A percentile compares a stretch with the other conserved stretches of the same genome.
These are phyloP conservation scores for Hozukius guyotensis DNA, from an alignment of 2,797 vertebrate genomes.

Conservation along the genomic window DNA sequence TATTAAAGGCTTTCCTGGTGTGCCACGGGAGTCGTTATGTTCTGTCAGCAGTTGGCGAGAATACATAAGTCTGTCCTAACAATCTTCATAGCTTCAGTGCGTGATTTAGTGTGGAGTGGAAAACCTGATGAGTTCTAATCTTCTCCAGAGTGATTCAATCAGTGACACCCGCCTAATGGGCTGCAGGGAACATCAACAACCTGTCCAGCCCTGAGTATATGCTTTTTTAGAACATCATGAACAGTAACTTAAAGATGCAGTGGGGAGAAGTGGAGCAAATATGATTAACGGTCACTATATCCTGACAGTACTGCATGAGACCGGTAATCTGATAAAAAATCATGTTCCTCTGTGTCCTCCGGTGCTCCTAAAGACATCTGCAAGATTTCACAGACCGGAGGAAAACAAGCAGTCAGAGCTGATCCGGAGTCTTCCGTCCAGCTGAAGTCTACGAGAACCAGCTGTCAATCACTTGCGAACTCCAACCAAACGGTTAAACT, in stretches of 20 bases:
- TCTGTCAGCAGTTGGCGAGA: background rate
- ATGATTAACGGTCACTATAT: too few species aligned
- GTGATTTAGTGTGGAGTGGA: background rate
- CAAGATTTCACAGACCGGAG: too few species aligned
- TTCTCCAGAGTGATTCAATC: background rate
- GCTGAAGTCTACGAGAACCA: too few species aligned
- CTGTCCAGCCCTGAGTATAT: background rate
- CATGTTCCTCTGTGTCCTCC: too few species aligned
- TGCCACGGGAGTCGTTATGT: slow-evolving; percentile 1
- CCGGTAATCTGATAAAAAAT: too few species aligned
- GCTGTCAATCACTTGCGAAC: too few species aligned
- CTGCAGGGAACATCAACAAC: slow-evolving; percentile 8
- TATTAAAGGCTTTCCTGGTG: slow-evolving; percentile 26
- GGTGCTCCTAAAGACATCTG: too few species aligned
- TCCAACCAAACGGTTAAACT: too few species aligned
- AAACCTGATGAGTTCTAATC: slow-evolving; percentile 15
- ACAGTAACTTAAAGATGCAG: background rate
- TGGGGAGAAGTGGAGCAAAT: too few species aligned
- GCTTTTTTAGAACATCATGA: slow-evolving; percentile 7
- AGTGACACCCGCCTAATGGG: background rate
- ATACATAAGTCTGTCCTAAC: background rate
- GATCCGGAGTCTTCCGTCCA: too few species aligned
- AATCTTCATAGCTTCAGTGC: background rate
- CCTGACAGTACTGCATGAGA: too few species aligned
- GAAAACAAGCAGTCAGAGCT: too few species aligned